phyloP scores from a whole-genome alignment of 2,888 invertebrate species.

The Phlogophora meticulosa region DNA sequence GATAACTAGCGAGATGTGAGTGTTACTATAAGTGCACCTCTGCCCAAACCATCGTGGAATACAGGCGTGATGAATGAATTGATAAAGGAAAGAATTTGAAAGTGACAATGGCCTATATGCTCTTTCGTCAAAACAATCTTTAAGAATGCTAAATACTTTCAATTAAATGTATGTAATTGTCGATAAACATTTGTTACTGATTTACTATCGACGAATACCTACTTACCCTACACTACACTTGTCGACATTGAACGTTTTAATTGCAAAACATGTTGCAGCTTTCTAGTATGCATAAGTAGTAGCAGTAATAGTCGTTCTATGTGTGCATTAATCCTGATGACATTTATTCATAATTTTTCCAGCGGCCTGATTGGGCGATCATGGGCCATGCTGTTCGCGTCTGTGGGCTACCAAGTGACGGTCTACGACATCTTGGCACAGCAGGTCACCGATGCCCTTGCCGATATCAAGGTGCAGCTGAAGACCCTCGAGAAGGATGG shows the following conservation, averaged over 20 bases:
- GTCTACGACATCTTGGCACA: conserved; percentile 96
- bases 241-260: conserved; percentile 18
- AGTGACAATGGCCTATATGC: too few relatives aligned
- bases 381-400: conserved; percentile 99
- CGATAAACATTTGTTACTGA: too few relatives aligned
- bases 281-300: neutral
- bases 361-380: conserved; percentile 99
- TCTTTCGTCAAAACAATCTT: too few relatives aligned
- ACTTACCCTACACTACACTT: neutral
- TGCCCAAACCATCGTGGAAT: too few relatives aligned
- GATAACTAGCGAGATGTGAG: too few relatives aligned
- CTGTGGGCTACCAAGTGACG: conserved; percentile 96
- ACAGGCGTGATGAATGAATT: too few relatives aligned
- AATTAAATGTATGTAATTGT: too few relatives aligned
- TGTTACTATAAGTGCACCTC: too few relatives aligned
- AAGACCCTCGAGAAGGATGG: conserved; percentile 93
- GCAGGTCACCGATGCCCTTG: conserved; percentile 94
- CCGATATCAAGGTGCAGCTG: conserved; percentile 94
- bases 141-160: too few relatives aligned
- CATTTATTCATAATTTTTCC: conserved; percentile 55
- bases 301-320: neutral
- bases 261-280: conserved; percentile 3
- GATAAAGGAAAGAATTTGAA: too few relatives aligned
- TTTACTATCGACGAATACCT: neutral
- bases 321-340: neutral